Base-by-base conservation (phyloP, 2,888 invertebrate species). In the Amblyteles armatorius region DNA sequence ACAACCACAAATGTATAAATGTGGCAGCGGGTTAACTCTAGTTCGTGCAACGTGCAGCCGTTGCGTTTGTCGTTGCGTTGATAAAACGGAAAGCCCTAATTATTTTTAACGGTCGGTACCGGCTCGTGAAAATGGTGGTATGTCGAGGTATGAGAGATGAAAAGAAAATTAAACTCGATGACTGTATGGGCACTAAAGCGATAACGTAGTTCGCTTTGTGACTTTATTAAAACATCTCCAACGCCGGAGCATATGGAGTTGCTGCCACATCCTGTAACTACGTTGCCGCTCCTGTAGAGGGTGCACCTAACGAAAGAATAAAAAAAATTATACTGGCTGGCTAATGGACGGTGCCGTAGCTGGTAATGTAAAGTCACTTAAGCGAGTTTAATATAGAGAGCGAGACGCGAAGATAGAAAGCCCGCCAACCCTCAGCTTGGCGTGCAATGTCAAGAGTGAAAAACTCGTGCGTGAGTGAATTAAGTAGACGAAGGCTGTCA, bases 291-390 rank as follows among this genome's bases (percentile, higher is more conserved):
- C n/a, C 55, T 3, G 71, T 36, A 60, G 65, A 69, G 67, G 68
- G 57, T 55, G 63, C 73, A 69, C 16, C 52, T 73, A 81, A 81
- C 83, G 79, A 77, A 69, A 81, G 26, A 63, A 83, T 88, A 89
- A 90, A 90, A 88, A 91, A 91, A 92, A 92, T 92, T 79, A 86
- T 88, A 88, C 88, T 89, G 87, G 86, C 88, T 65, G 80, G 85
- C 88, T 90, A 91, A 91, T 92, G 91, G 90, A 91, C 84, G 86
- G 83, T 80, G 81, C 84, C 87, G 81, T 88, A 87, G 88, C 88
- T 88, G 71, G 88, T 89, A 90, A 91, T 92, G 90, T 88, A 92
- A 91, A 92, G 91, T 91, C 90, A 87, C 91, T 92, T 91, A 90
- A 88, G 88, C 87, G 83, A 87, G 82, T 87, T 87, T 82, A 83